These are phyloP conservation scores for Rhamnusium bicolor DNA, from an alignment of 2,888 invertebrate genomes.

Conservation along the genomic window DNA sequence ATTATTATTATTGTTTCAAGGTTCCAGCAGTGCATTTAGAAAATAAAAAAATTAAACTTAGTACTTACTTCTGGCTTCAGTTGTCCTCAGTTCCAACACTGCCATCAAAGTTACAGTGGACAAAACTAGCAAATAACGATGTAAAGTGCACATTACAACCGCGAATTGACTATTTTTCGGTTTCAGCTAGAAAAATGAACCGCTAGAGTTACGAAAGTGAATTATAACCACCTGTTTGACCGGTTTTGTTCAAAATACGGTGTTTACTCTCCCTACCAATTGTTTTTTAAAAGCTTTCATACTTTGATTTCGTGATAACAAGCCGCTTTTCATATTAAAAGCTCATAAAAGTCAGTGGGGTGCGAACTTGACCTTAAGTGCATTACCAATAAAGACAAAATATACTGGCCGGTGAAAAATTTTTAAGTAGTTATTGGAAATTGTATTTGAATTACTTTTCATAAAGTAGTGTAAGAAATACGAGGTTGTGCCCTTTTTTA, in stretches of 20 bases:
- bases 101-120: neutral
- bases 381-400: no score
- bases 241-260: constrained; percentile 9
- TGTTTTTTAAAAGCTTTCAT: neutral
- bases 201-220: constrained; percentile 10
- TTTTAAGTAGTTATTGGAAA: no score
- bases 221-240: no score
- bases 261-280: constrained; percentile 30
- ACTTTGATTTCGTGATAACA: constrained; percentile 26
- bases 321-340: constrained; percentile 13
- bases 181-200: neutral
- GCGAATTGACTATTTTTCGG: neutral
- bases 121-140: neutral
- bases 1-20: no score
- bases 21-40: no score
- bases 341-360: constrained; percentile 11
- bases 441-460: no score
- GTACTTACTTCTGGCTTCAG: constrained; percentile 22
- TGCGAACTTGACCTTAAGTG: neutral
- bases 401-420: no score
- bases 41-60: neutral
- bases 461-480: no score
- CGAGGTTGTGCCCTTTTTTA: no score
- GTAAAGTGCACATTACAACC: neutral
- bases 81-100: neutral